These are phyloP conservation scores for Alosa alosa DNA, from an alignment of 2,113 vertebrate genomes.

Conservation along the genomic window DNA sequence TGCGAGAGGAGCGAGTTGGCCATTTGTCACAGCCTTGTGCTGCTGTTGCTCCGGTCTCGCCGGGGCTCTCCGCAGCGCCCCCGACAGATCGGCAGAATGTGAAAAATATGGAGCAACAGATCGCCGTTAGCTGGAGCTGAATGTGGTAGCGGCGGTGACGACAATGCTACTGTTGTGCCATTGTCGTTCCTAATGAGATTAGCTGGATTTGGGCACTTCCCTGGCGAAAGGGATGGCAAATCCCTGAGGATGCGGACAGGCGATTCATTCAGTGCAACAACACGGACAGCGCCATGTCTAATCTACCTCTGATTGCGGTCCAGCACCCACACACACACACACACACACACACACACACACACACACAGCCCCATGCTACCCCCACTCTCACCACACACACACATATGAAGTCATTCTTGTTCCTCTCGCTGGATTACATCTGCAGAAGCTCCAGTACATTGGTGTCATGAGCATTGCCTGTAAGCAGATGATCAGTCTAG, in stretches of 20 bases:
- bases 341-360: background rate
- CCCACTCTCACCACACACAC: background rate
- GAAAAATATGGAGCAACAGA: background rate
- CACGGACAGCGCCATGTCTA: conserved; percentile 10
- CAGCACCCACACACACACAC: conserved; percentile 8
- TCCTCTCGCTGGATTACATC: background rate
- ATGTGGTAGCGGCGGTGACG: background rate
- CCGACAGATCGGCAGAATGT: background rate
- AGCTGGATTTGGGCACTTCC: conserved; percentile 11
- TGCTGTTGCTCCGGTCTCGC: background rate
- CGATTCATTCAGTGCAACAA: background rate
- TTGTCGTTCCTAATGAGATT: background rate
- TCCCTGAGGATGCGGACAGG: background rate
- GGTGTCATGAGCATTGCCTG: background rate
- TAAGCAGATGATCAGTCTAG: background rate
- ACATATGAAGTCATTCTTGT: background rate
- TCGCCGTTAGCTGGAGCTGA: background rate
- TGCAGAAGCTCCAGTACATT: background rate
- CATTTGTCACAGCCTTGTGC: background rate
- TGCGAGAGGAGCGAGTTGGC: background rate
- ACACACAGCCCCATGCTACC: background rate
- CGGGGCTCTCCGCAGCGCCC: background rate
- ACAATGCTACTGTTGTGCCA: background rate
- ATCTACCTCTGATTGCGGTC: conserved; percentile 22
- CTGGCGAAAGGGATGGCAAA: background rate